A percentile compares a stretch with the other conserved stretches of the same genome.
These are phyloP conservation scores for Vandiemenella viatica DNA, from an alignment of 2,888 invertebrate genomes.

Conservation along the genomic window DNA sequence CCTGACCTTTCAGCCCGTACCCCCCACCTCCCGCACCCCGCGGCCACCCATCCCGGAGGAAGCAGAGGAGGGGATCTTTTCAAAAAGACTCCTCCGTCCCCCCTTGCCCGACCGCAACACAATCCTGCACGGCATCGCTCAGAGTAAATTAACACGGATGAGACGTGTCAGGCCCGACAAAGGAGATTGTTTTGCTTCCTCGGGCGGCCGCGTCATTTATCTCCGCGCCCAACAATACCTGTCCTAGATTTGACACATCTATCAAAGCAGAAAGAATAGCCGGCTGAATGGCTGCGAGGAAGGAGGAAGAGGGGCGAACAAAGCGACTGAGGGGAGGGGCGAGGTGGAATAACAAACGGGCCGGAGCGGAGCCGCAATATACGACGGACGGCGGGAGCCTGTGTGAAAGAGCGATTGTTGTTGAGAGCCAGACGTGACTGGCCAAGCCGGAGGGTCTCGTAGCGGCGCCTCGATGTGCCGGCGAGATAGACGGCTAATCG, in stretches of 20 bases:
- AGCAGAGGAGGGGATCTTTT: too few species aligned
- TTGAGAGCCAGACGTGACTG: background rate
- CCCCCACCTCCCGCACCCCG: too few species aligned
- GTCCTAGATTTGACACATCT: slow-evolving; percentile 44
- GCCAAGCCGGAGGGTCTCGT: too few species aligned
- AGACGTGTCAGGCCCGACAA: slow-evolving; percentile 32
- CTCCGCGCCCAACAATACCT: slow-evolving; percentile 41
- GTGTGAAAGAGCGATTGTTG: too few species aligned
- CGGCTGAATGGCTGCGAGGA: background rate
- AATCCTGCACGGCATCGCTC: slow-evolving; percentile 17
- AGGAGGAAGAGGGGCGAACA: background rate
- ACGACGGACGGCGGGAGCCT: background rate
- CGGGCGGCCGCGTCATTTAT: slow-evolving; percentile 35
- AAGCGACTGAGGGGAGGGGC: background rate
- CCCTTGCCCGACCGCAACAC: too few species aligned
- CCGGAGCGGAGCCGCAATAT: background rate
- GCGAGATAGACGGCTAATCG: background rate
- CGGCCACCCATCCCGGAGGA: too few species aligned
- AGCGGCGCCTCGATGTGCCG: too few species aligned
- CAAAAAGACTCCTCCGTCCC: too few species aligned
- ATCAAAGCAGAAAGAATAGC: slow-evolving; percentile 32
- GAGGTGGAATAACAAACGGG: background rate
- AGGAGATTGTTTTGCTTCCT: slow-evolving; percentile 43
- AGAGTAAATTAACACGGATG: slow-evolving; percentile 32
- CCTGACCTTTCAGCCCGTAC: too few species aligned